These are phyloP conservation scores for Acronicta leporina DNA, from an alignment of 2,888 invertebrate genomes.

Conservation along the genomic window DNA sequence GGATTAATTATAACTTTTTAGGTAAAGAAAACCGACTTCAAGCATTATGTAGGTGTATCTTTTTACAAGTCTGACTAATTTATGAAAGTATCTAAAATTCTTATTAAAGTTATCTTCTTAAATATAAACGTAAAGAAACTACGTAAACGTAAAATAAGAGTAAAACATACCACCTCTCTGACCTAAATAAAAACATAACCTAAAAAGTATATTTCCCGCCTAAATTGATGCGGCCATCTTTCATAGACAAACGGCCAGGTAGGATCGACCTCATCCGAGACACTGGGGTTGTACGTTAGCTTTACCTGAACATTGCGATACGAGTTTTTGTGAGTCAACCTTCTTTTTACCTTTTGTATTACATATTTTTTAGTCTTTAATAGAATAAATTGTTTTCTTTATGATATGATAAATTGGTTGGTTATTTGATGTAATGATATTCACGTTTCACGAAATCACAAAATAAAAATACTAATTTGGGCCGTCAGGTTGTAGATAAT, in stretches of 20 bases:
- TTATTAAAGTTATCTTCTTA: too few species aligned
- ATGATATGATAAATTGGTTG: too few species aligned
- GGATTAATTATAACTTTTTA: slow-evolving; percentile 2
- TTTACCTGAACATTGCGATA: background rate
- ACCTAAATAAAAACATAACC: slow-evolving; percentile 25
- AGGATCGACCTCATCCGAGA: slow-evolving; percentile 10
- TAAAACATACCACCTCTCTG: background rate
- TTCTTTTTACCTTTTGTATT: background rate
- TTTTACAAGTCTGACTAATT: too few species aligned
- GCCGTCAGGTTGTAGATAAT: too few species aligned
- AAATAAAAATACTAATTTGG: too few species aligned
- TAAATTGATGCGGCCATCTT: slow-evolving; percentile 52
- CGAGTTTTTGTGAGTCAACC: background rate
- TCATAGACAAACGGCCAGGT: slow-evolving; percentile 49
- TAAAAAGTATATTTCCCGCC: slow-evolving; percentile 32
- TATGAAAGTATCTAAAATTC: too few species aligned
- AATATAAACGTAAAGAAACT: too few species aligned
- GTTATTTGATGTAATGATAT: too few species aligned
- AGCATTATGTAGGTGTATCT: too few species aligned
- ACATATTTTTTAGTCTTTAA: background rate
- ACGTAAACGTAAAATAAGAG: too few species aligned
- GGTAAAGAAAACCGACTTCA: background rate
- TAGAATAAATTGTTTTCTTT: too few species aligned
- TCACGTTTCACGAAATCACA: too few species aligned
- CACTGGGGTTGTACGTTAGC: background rate